These are phyloP conservation scores for Enoplosus armatus DNA, from an alignment of 2,797 vertebrate genomes.

Conservation along the genomic window DNA sequence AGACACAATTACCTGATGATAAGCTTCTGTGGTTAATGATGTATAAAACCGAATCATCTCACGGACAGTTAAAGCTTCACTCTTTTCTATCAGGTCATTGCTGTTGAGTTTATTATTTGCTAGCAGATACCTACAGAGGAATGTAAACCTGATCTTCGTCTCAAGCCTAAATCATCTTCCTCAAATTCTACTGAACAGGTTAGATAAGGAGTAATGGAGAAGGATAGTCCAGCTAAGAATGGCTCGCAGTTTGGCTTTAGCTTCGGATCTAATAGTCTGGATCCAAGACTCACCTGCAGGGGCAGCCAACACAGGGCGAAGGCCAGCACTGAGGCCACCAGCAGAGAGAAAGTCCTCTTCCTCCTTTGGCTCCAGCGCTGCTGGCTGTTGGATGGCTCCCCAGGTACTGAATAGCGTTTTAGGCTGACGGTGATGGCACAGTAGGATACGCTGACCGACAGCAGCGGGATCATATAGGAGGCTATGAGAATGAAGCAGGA, in stretches of 20 bases:
- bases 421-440: slow-evolving; percentile 85
- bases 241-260: neutral
- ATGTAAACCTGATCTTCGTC: neutral
- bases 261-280: neutral
- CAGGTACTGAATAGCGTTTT: slow-evolving; percentile 79
- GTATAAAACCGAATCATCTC: slow-evolving; percentile 30
- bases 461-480: slow-evolving; percentile 86
- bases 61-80: slow-evolving; percentile 19
- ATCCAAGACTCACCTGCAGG: slow-evolving; percentile 77
- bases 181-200: neutral
- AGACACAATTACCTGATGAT: slow-evolving; percentile 19
- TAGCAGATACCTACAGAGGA: neutral
- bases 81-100: slow-evolving; percentile 24
- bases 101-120: slow-evolving; percentile 9
- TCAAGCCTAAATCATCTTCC: neutral
- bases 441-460: slow-evolving; percentile 86
- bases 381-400: slow-evolving; percentile 76
- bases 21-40: slow-evolving; percentile 41
- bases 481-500: slow-evolving; percentile 82
- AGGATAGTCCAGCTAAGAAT: neutral
- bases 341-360: slow-evolving; percentile 83
- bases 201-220: neutral
- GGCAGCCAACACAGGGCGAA: slow-evolving; percentile 88
- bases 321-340: slow-evolving; percentile 85
- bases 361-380: slow-evolving; percentile 83